Conservation (phyloP, 2,797 vertebrate species). For the Mormyrus proboscirostris region DNA sequence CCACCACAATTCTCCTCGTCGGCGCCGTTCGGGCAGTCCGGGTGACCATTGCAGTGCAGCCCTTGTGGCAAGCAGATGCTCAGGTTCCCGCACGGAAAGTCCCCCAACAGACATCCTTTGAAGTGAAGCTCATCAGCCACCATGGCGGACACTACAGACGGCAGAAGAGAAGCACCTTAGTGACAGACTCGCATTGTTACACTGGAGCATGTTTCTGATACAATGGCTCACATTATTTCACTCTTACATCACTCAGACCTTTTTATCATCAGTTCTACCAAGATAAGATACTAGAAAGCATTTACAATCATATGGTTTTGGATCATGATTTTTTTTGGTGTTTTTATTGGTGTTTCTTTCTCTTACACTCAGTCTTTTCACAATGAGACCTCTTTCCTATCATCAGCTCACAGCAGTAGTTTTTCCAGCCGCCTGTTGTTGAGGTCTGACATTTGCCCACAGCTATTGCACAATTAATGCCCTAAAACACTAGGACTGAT, state of each 20-base stretch:
- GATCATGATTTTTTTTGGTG: not conserved
- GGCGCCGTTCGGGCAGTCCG: conserved; percentile 54
- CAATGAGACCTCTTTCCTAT: not conserved
- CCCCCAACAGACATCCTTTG: conserved; percentile 44
- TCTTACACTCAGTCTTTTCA: not conserved
- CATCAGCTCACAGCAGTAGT: not conserved
- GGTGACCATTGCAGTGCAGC: conserved; percentile 54
- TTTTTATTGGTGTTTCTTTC: not conserved
- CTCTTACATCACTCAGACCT: not conserved
- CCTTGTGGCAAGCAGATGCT: conserved; percentile 44
- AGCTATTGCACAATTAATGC: not conserved
- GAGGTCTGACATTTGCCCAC: not conserved
- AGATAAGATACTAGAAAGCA: not conserved
- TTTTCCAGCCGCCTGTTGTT: not conserved
- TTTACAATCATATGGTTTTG: not conserved
- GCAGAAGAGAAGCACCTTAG: not conserved
- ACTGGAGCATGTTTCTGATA: not conserved
- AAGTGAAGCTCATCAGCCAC: not conserved
- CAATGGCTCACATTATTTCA: not conserved
- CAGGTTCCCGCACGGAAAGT: conserved; percentile 58
- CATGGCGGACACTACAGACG: not conserved
- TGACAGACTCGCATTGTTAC: not conserved
- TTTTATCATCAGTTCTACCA: not conserved
- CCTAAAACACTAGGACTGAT: not conserved
- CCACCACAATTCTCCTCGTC: conserved; percentile 60